Percentiles rank a stretch among this genome's conserved stretches.
Evolutionary conservation across 2,888 invertebrate species (phyloP).

Genomic region (Microplitis manilae): DNA sequence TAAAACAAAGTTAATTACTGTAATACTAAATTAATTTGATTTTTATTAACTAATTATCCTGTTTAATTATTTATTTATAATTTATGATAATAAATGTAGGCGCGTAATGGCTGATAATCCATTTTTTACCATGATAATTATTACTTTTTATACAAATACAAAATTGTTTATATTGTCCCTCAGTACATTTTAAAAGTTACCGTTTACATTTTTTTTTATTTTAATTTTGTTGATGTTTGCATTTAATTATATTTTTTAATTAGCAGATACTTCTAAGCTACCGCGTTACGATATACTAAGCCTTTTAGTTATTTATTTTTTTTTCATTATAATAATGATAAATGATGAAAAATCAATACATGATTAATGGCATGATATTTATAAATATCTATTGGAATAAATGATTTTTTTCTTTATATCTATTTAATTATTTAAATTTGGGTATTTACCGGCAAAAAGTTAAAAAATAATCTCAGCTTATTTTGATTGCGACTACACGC

Average conservation of each 20-base stretch:
- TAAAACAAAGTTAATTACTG: constrained; percentile 41
- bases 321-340: background rate
- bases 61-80: constrained; percentile 35
- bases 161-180: constrained; percentile 68
- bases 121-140: constrained; percentile 37
- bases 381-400: constrained; percentile 58
- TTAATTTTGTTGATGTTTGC: constrained; percentile 31
- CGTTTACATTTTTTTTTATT: constrained; percentile 50
- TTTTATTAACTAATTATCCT: constrained; percentile 41
- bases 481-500: constrained; percentile 21
- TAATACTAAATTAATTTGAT: constrained; percentile 45
- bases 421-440: background rate
- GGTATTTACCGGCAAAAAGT: constrained; percentile 17
- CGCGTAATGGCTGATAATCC: constrained; percentile 43
- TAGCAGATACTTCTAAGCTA: constrained; percentile 21
- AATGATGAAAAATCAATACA: background rate
- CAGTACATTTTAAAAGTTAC: constrained; percentile 58
- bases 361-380: constrained; percentile 42
- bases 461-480: constrained; percentile 31
- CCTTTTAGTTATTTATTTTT: constrained; percentile 10
- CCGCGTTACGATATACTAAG: constrained; percentile 40
- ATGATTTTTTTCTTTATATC: constrained; percentile 32
- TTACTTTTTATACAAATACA: constrained; percentile 66
- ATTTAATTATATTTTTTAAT: constrained; percentile 40
- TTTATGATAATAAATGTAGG: constrained; percentile 37